These are phyloP conservation scores for Ectobius pallidus DNA, from an alignment of 2,888 invertebrate genomes.

Conservation along the genomic window DNA sequence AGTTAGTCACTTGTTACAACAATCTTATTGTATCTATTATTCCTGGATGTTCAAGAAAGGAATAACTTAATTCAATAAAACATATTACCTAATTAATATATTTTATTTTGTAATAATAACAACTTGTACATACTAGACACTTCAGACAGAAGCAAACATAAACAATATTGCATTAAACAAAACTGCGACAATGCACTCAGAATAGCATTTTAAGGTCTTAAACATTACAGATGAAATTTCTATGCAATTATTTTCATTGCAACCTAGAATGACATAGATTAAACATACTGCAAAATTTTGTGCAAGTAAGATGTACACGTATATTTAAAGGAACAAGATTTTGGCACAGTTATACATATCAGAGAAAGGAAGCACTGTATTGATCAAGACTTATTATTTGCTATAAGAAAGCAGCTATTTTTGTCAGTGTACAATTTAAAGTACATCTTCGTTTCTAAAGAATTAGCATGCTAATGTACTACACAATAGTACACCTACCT, in stretches of 20 bases:
- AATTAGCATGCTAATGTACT: slow-evolving; percentile 11
- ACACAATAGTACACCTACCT: neutral
- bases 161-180: neutral
- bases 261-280: slow-evolving; percentile 8
- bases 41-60: too few species aligned
- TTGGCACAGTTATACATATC: slow-evolving; percentile 30
- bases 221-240: too few species aligned
- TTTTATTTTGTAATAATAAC: slow-evolving; percentile 19
- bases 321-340: neutral
- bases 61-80: too few species aligned
- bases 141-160: slow-evolving; percentile 3
- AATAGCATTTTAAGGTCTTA: neutral
- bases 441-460: neutral
- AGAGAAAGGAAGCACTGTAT: slow-evolving; percentile 33
- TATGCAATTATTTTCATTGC: neutral
- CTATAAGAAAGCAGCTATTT: neutral
- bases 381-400: neutral
- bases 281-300: neutral
- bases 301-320: neutral
- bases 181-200: neutral
- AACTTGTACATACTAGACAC: slow-evolving; percentile 29
- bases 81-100: slow-evolving; percentile 2
- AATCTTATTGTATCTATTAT: too few species aligned
- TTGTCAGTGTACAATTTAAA: neutral
- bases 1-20: too few species aligned